Evolutionary conservation across 2,888 invertebrate species (phyloP).

Genomic region (Xestia c-nigrum): DNA sequence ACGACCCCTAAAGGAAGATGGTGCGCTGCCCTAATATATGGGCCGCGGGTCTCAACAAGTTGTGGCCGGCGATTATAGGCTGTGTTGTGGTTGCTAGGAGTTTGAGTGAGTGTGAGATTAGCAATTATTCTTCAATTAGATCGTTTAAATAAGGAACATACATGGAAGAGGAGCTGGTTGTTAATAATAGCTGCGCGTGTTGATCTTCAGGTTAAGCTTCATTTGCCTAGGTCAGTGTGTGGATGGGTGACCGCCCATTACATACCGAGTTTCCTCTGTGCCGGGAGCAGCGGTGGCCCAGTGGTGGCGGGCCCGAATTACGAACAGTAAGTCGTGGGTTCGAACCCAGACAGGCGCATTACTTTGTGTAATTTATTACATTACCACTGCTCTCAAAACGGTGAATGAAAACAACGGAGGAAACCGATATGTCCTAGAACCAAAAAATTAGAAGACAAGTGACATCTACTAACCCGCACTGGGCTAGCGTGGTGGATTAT

Average conservation of each 20-base stretch:
- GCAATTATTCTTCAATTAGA: constrained; percentile 14
- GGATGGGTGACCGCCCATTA: background rate
- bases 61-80: constrained; percentile 8
- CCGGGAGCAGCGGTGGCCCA: no score
- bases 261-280: no score
- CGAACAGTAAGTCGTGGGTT: no score
- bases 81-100: constrained; percentile 25
- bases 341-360: no score
- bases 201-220: background rate
- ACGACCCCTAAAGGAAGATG: constrained; percentile 60
- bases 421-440: no score
- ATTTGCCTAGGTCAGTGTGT: background rate
- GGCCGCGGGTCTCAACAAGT: constrained; percentile 51
- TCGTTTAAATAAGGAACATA: background rate
- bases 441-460: no score
- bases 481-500: no score
- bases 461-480: no score
- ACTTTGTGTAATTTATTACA: no score
- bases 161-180: background rate
- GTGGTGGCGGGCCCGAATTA: no score
- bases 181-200: background rate
- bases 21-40: constrained; percentile 62
- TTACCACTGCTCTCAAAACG: no score
- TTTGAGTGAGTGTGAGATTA: constrained; percentile 31
- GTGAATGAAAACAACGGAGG: no score